Base-by-base conservation (phyloP, 2,113 vertebrate genomes). In the Bombycilla garrulus region DNA sequence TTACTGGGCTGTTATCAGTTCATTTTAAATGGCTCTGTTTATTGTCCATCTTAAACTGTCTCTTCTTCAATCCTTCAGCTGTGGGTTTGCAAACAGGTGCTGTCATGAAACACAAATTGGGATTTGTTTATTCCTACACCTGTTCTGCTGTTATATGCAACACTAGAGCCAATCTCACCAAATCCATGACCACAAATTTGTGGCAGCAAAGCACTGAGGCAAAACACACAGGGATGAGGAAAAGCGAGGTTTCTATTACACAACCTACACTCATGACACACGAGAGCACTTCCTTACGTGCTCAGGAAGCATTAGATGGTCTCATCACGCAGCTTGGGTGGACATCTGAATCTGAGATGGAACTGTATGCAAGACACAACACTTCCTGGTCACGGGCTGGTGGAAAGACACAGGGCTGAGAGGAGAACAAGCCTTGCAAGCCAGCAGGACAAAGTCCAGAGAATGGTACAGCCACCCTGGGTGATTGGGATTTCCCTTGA, bases 141-240 rank as follows among this genome's bases (percentile, higher is more conserved):
- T 44, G 28, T 74, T 91, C 70, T 69, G 45, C 45, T 69, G 57
- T 60, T 86, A 36, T 0, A 45, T 1, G 1, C 36, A 86, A 8
- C 1, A 4, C 15, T 28, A 36, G 65, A 19, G 29, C 56, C 4
- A 2, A 18, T 15, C 67, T 92, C 36, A 35, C n/a, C 54, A 62
- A 83, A 73, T 57, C 42, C 31, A 54, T 2, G 4, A 28, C 44
- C 36, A 25, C 5, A 1, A 58, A 8, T 10, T 9, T 70, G 11
- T 47, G 19, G 40, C 60, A 92, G 64, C 18, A 58, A 87, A 87
- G 25, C n/a, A 26, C 4, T 7, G 19, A 64, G 35, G 38, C 24
- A 79, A 79, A 92, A 82, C 0, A 0, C 40, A 19, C 0, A 1
- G 53, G 6, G 15, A 25, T 2, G 1, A 50, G 19, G 12, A 38